phyloP scores from a whole-genome alignment of 2,113 vertebrate species.

The Calcarius ornatus region DNA sequence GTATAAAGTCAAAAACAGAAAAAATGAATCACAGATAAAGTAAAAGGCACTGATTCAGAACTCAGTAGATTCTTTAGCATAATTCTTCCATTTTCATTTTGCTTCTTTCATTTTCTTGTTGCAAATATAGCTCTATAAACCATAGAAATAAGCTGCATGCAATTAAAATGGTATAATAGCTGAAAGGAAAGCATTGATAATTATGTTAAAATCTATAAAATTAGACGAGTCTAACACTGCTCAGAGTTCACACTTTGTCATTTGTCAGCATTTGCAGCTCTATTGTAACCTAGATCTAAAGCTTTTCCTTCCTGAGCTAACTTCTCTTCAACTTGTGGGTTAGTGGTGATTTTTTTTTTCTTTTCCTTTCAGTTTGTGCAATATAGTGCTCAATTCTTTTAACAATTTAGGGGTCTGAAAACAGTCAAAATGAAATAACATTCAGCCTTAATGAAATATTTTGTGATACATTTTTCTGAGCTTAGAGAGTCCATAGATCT shows the following conservation, averaged over 20 bases:
- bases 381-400: background rate
- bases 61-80: conserved; percentile 74
- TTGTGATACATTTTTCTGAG: background rate
- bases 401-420: background rate
- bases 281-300: conserved; percentile 36
- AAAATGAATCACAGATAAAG: conserved; percentile 67
- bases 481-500: background rate
- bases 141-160: conserved; percentile 69
- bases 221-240: conserved; percentile 55
- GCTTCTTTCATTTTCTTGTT: conserved; percentile 67
- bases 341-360: background rate
- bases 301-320: conserved; percentile 18
- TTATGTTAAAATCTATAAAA: conserved; percentile 76
- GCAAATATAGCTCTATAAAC: conserved; percentile 72
- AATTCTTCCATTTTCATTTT: conserved; percentile 79
- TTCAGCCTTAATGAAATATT: conserved; percentile 5
- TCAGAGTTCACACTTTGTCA: conserved; percentile 56
- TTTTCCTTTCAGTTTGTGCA: background rate
- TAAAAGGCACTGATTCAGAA: conserved; percentile 66
- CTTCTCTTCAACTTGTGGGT: conserved; percentile 4
- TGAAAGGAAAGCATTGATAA: conserved; percentile 76
- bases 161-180: conserved; percentile 77
- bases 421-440: background rate
- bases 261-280: conserved; percentile 52
- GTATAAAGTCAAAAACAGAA: conserved; percentile 44